Base-by-base conservation (phyloP, 1,140 invertebrate genomes). In the Drosophila mauritiana region DNA sequence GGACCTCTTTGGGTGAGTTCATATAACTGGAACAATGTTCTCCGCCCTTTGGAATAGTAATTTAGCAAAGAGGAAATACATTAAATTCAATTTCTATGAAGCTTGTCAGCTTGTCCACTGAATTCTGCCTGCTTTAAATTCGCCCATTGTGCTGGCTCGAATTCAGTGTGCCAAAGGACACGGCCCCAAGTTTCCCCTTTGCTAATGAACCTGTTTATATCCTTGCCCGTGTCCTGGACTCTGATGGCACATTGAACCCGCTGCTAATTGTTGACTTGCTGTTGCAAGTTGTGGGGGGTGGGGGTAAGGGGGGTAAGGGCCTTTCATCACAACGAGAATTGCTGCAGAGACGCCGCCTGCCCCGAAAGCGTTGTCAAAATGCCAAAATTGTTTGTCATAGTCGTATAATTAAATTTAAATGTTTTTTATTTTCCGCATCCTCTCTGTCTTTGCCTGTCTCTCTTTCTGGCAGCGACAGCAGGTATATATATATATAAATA, bases 391-490 rank as follows among this genome's bases (percentile, higher is more conserved):
- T 88, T 88, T 88, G 83, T 89, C 83, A 88, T 89, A 89, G 83
- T 80, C 72, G 72, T 89, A 89, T 89, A 88, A 88, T 88, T 88
- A 88, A 88, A 88, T 88, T 88, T 80, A 89, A 88, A 88, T 88
- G 84, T 89, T 89, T 88, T 70, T 70, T 70, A 10, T 61, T 54
- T 54, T 27, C 40, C 31, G 11, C 13, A 13, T 34, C n/a, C 56
- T 27, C 13, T 17, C 31, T 15, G 13, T 11, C 22, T 22, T n/a
- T 34, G 13, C 13, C 22, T 4, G 13, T 2, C 12, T 15, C 3
- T 43, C 15, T 5, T 58, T 51, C 64, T 73, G 79, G 42, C 79
- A 68, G 49, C 74, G 74, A 73, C 73, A 78, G 56, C 56, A 39
- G n/a, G 11, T 7, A 22, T 37, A 48, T 22, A 22, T 27, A 31